Percentiles rank a stretch among this genome's conserved stretches.
Conservation (phyloP, 1,140 invertebrate genomes). For the Cydia pomonella region DNA sequence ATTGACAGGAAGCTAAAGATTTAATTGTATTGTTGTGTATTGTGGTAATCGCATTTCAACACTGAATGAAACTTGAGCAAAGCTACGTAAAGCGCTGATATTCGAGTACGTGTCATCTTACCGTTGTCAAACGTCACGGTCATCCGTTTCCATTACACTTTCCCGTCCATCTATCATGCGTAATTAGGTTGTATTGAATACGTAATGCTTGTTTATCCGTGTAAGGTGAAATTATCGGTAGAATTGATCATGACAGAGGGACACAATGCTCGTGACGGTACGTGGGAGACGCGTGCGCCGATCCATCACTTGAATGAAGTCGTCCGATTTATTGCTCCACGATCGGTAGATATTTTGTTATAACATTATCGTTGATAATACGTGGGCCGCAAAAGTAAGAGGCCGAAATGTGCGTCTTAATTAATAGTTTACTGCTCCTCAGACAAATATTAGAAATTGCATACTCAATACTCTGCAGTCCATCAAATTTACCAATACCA, state of each 20-base stretch:
- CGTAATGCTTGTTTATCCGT: conserved; percentile 49
- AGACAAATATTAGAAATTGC: conserved; percentile 4
- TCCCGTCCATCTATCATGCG: conserved; percentile 41
- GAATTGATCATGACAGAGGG: conserved; percentile 43
- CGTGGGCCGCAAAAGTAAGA: conserved; percentile 38
- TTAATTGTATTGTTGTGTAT: background rate
- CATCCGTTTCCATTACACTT: conserved; percentile 31
- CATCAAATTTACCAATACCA: background rate
- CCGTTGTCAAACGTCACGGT: conserved; percentile 12
- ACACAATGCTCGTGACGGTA: conserved; percentile 51
- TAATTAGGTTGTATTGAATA: conserved; percentile 49
- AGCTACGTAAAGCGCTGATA: background rate
- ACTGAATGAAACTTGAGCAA: background rate
- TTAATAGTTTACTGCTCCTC: background rate
- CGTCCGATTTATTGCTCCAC: conserved; percentile 53
- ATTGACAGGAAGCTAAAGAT: background rate
- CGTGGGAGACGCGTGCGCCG: conserved; percentile 55
- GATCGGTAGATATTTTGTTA: conserved; percentile 44
- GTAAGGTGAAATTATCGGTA: conserved; percentile 36
- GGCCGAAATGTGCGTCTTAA: conserved; percentile 9
- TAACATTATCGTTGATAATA: conserved; percentile 37
- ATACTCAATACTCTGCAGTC: background rate
- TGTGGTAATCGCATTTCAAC: conserved; percentile 15
- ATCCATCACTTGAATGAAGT: conserved; percentile 62
- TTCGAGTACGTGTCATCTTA: conserved; percentile 18